phyloP scores from a whole-genome alignment of 2,797 vertebrate species.

The Amniataba percoides region DNA sequence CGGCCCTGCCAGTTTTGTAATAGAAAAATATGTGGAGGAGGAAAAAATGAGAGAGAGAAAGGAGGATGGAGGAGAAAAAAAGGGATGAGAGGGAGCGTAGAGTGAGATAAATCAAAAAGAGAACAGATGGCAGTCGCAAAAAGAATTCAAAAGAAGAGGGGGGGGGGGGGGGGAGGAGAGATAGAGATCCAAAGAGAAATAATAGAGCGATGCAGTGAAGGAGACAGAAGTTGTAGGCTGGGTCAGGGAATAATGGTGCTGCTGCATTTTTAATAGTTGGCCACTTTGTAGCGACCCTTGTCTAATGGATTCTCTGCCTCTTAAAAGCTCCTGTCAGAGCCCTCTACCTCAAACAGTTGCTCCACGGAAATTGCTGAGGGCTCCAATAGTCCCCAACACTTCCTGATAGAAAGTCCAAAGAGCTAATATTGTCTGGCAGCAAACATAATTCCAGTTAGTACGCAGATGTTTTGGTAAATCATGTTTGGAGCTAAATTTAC shows the following conservation, averaged over 20 bases:
- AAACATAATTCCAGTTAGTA: conserved; percentile 59
- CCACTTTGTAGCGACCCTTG: conserved; percentile 87
- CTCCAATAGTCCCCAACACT: conserved; percentile 66
- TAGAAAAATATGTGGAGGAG: conserved; percentile 58
- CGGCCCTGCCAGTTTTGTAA: conserved; percentile 61
- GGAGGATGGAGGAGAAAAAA: conserved; percentile 30
- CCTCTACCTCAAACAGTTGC: conserved; percentile 75
- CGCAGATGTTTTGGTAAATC: conserved; percentile 55
- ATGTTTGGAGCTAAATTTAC: conserved; percentile 39
- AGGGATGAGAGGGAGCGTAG: conserved; percentile 35
- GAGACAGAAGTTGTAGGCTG: conserved; percentile 73
- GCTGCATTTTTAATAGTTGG: conserved; percentile 89
- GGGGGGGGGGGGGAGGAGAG: conserved; percentile 18
- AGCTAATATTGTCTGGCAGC: conserved; percentile 64
- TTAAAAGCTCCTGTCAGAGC: conserved; percentile 82
- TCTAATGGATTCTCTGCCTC: conserved; percentile 87
- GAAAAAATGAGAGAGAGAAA: conserved; percentile 19
- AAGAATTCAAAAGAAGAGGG: conserved; percentile 48
- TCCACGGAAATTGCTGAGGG: conserved; percentile 73
- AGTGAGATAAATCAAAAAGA: conserved; percentile 57
- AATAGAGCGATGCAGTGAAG: conserved; percentile 67
- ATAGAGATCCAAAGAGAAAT: conserved; percentile 69
- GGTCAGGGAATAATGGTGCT: conserved; percentile 86
- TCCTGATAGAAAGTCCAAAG: conserved; percentile 63
- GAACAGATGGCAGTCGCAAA: conserved; percentile 66